Evolutionary conservation across 1,140 invertebrate species (phyloP).

Genomic region (Nomia melanderi): DNA sequence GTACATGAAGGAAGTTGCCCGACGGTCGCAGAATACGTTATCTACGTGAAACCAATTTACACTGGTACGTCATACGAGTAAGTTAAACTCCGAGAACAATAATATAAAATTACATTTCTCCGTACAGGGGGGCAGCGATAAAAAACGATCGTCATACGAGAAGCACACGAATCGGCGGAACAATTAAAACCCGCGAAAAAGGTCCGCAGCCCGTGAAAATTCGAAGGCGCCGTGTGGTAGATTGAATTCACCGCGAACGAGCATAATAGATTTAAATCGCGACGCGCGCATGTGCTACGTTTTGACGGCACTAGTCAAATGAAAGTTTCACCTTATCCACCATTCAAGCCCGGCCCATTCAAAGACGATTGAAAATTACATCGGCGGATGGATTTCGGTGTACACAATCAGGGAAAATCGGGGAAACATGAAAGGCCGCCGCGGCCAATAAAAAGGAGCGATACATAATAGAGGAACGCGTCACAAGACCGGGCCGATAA

Average conservation of each 20-base stretch:
- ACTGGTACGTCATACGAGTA: not conserved
- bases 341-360: not conserved
- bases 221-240: not conserved
- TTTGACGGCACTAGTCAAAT: not conserved
- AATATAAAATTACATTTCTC: not conserved
- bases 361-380: slow-evolving; percentile 14
- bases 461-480: slow-evolving; percentile 23
- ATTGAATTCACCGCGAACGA: not conserved
- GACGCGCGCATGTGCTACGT: not conserved
- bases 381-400: not conserved
- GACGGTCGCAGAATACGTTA: too few relatives aligned
- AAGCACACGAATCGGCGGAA: not conserved
- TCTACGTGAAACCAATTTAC: too few relatives aligned
- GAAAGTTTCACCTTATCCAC: slow-evolving; percentile 1
- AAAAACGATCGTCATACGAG: not conserved
- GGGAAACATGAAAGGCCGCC: not conserved
- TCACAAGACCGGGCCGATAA: slow-evolving; percentile 4
- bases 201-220: not conserved
- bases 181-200: slow-evolving; percentile 7
- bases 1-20: too few relatives aligned
- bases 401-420: not conserved
- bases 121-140: accelerated
- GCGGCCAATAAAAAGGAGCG: slow-evolving; percentile 4
- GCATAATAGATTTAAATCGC: not conserved
- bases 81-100: not conserved